Conservation (phyloP, 2,888 invertebrate species). For the Idaea biselata region DNA sequence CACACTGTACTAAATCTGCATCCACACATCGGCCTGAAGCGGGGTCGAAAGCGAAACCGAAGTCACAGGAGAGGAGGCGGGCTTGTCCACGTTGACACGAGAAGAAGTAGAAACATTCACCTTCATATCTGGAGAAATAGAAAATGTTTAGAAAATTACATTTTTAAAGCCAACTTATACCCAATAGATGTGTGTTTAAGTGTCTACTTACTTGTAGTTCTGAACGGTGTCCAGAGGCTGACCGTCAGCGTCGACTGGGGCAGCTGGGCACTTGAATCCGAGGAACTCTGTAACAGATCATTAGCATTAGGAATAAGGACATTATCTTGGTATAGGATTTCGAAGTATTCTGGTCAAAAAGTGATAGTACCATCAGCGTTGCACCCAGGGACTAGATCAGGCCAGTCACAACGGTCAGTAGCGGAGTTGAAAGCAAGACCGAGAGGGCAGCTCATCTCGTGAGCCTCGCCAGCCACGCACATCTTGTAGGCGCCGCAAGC, state of each 20-base stretch:
- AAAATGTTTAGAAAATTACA: not conserved
- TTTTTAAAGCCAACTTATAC: too few relatives aligned
- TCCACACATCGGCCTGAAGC: conserved; percentile 42
- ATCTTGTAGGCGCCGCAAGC: conserved; percentile 89
- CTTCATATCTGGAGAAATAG: conserved; percentile 47
- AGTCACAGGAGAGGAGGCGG: conserved; percentile 55
- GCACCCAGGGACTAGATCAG: conserved; percentile 87
- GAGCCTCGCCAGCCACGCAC: conserved; percentile 84
- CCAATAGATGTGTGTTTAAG: not conserved
- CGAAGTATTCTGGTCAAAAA: not conserved
- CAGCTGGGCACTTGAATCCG: conserved; percentile 52
- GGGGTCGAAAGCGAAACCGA: conserved; percentile 53
- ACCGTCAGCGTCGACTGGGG: conserved; percentile 37
- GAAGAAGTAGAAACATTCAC: conserved; percentile 56
- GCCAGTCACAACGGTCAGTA: conserved; percentile 89
- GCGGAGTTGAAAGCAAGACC: conserved; percentile 87
- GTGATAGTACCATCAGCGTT: conserved; percentile 70
- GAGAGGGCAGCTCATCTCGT: conserved; percentile 85
- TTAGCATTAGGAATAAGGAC: too few relatives aligned
- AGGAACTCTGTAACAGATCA: conserved; percentile 47
- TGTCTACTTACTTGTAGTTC: conserved; percentile 49
- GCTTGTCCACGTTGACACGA: conserved; percentile 49
- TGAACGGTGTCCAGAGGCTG: conserved; percentile 29
- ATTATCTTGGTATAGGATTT: not conserved
- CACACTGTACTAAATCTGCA: conserved; percentile 32